Conservation (phyloP, 2,888 invertebrate species). For the Pristionchus entomophagus region DNA sequence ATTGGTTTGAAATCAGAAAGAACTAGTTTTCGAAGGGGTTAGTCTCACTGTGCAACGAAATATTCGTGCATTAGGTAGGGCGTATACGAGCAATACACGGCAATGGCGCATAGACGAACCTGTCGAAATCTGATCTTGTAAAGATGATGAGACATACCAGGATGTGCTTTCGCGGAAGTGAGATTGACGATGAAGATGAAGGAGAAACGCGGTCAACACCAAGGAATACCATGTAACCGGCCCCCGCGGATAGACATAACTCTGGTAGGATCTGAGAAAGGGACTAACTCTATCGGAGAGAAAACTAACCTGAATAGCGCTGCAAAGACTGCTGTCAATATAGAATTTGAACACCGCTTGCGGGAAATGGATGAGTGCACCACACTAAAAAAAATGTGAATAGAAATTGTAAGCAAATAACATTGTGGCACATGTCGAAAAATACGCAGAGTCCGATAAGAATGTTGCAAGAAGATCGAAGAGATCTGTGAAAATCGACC, state of each 20-base stretch:
- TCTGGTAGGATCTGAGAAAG: neutral
- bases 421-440: neutral
- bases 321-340: neutral
- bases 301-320: neutral
- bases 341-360: neutral
- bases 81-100: neutral
- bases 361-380: neutral
- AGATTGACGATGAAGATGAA: neutral
- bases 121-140: neutral
- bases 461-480: neutral
- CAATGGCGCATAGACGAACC: neutral
- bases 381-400: neutral
- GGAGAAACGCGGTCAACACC: neutral
- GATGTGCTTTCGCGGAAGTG: neutral
- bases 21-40: neutral
- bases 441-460: neutral
- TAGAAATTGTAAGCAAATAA: neutral
- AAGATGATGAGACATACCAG: neutral
- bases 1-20: neutral
- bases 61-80: neutral
- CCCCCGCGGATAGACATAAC: neutral
- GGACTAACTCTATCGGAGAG: neutral
- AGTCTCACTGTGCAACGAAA: neutral
- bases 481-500: neutral
- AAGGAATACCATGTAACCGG: neutral